These are phyloP conservation scores for Podarcis cretensis DNA, from an alignment of 2,113 vertebrate genomes.

Conservation along the genomic window DNA sequence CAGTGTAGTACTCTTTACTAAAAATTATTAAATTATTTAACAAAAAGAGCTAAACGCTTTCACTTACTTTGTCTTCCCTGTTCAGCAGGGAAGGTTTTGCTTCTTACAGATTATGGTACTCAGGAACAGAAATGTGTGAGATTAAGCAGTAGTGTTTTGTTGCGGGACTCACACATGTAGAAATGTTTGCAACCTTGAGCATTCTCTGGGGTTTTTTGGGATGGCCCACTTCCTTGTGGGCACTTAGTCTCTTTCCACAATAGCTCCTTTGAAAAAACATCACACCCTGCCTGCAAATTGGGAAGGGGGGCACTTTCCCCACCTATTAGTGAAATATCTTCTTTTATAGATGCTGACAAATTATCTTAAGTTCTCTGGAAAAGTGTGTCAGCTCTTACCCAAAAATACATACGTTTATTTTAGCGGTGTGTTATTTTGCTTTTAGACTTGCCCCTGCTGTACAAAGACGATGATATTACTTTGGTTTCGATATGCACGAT, in stretches of 20 bases:
- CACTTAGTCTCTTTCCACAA: neutral
- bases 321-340: neutral
- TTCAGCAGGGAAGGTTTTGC: no score
- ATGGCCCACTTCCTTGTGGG: neutral
- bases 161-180: neutral
- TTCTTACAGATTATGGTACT: neutral
- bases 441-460: neutral
- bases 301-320: neutral
- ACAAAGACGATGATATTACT: neutral
- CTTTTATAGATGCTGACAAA: neutral
- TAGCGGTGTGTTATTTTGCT: neutral
- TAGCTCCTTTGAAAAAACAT: neutral
- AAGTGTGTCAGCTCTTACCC: neutral
- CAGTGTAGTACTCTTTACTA: no score
- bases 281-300: neutral
- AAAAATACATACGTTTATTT: neutral
- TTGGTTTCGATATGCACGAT: neutral
- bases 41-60: neutral
- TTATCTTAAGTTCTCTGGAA: neutral
- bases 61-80: no score
- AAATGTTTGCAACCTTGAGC: neutral
- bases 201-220: neutral
- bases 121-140: neutral
- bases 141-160: neutral
- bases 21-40: neutral